Evolutionary conservation across 2,797 vertebrate genomes (phyloP).

Genomic region (Capromys pilorides): DNA sequence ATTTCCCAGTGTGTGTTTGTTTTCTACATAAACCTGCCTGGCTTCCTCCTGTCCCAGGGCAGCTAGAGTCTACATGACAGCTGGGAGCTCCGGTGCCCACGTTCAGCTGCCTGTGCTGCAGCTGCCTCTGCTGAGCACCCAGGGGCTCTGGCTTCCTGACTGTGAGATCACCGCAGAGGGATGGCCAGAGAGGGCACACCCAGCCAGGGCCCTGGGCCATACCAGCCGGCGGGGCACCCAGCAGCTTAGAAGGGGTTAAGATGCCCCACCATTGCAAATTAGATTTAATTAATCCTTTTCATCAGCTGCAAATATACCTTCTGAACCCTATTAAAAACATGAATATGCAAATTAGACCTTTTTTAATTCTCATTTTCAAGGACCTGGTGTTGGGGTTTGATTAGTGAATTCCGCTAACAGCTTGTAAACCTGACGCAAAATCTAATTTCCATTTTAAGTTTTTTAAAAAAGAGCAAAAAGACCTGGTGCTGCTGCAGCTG

Average conservation of each 20-base stretch:
- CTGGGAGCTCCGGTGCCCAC: neutral
- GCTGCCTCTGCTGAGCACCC: neutral
- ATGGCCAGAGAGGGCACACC: fast-evolving
- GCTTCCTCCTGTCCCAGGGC: neutral
- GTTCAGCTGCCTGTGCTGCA: fast-evolving
- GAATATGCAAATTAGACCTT: constrained; percentile 90
- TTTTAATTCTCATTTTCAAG: constrained; percentile 88
- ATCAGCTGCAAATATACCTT: constrained; percentile 89
- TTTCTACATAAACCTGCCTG: neutral
- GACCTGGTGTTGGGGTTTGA: constrained; percentile 87
- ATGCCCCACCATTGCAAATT: constrained; percentile 85
- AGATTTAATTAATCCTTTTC: constrained; percentile 88
- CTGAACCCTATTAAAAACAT: constrained; percentile 89
- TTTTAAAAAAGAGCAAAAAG: constrained; percentile 63
- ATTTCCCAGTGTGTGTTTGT: neutral
- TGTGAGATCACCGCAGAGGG: neutral
- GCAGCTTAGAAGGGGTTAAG: constrained; percentile 83
- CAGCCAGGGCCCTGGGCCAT: fast-evolving
- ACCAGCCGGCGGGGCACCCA: neutral
- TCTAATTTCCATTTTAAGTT: constrained; percentile 89
- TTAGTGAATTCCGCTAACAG: constrained; percentile 88
- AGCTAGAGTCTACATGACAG: neutral
- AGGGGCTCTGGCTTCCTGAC: neutral
- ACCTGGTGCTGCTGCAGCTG: constrained; percentile 81
- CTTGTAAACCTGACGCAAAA: constrained; percentile 87